Evolutionary conservation across 2,888 invertebrate species (phyloP).

Genomic region (Dicycla oo): DNA sequence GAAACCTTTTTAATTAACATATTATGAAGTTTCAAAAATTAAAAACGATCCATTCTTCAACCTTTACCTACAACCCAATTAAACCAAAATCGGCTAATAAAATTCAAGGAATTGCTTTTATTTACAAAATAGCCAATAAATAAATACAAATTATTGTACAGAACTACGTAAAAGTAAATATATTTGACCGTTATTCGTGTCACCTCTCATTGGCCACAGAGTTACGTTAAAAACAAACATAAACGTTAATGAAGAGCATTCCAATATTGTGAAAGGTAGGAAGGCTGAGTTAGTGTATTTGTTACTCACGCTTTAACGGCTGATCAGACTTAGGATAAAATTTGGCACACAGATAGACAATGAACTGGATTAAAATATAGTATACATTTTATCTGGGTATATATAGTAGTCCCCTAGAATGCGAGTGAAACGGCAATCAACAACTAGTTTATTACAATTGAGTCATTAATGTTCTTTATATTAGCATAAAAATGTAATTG

Average conservation of each 20-base stretch:
- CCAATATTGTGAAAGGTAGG: background rate
- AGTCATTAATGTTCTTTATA: background rate
- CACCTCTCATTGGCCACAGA: constrained; percentile 3
- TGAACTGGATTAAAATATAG: background rate
- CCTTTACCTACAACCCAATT: background rate
- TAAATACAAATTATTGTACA: constrained; percentile 10
- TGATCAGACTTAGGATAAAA: background rate
- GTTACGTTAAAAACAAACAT: constrained; percentile 16
- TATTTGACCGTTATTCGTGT: constrained; percentile 22
- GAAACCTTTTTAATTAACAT: background rate
- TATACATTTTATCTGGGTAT: background rate
- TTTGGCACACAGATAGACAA: background rate
- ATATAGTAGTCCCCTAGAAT: too few relatives aligned
- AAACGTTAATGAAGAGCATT: constrained; percentile 2
- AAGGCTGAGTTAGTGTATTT: background rate
- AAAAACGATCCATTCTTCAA: constrained; percentile 10
- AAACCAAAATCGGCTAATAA: background rate
- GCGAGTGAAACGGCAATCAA: background rate
- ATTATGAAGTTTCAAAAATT: background rate
- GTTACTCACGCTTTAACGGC: background rate
- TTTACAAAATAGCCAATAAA: constrained; percentile 20
- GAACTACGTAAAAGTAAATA: background rate
- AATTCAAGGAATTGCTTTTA: constrained; percentile 17
- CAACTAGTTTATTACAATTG: background rate
- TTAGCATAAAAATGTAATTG: background rate